Evolutionary conservation across 1,140 invertebrate genomes (phyloP), one percentile per base, ranked within the genome.

Genomic region (Oryctes rhinoceros): DNA sequence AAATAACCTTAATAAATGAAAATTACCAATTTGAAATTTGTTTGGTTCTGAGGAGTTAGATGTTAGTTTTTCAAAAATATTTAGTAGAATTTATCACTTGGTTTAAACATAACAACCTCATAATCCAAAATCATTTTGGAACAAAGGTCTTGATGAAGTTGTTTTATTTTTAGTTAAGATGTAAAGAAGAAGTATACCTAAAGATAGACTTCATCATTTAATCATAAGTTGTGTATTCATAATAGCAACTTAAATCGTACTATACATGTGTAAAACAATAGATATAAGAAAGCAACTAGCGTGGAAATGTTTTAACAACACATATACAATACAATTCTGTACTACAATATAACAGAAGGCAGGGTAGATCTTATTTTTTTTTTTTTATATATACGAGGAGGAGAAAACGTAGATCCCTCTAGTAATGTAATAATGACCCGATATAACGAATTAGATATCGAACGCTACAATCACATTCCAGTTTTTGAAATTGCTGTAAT

Each of bases 381-480:
- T 30, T 1, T 30, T 30, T 1, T 30, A n/a, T n/a, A n/a, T 30
- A 30, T 30, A 30, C 24, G 24, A 30, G 2, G 24, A 30, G 24
- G 2, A 30, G 24, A 30, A 30, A 30, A 30, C 24, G 24, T 30
- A 30, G 24, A 30, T 30, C 2, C 24, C 24, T 30, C 24, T 30
- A 30, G 0, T 30, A 30, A 30, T 30, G 24, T 30, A 30, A 30
- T 2, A 30, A 30, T 30, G 24, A 30, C 24, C 24, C 24, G 24
- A 30, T 30, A 30, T 59, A 18, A 59, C 39, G 39, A 44, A 44
- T 44, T 59, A 53, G 11, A 11, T 53, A 53, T 53, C 49, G n/a
- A 53, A 53, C 49, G n/a, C 9, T 44, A 44, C 18, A 59, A 59
- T 18, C 53, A 59, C 53, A 59, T 59, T 59, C 53, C 53, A 59